Evolutionary conservation across 2,888 invertebrate species (phyloP), one percentile per base, ranked within the genome.

Genomic region (Ganaspis brasiliensis): DNA sequence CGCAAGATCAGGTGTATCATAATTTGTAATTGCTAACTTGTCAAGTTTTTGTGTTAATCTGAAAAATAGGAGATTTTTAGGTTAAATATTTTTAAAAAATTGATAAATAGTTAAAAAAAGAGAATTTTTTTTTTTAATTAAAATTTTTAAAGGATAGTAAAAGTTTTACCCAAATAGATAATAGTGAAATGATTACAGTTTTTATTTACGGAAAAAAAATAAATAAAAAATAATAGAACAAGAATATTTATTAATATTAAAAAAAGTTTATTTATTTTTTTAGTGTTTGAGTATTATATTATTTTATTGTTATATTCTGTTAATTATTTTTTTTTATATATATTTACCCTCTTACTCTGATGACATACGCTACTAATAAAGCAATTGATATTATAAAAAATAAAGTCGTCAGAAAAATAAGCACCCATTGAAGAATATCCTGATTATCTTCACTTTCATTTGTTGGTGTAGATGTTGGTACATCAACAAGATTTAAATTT

Each of bases 1-100:
- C 1, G 93, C 94, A 0, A 94, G 94, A 80, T 94, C 94, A 84
- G 93, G 92, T 0, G 95, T 95, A 0, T 94, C 95, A 84, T 94
- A 94, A 52, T 74, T 72, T 0, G 94, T 94, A 81, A 93, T 93
- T 0, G 94, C 94, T 14, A 95, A 91, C 3, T 94, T 95, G 81
- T 94, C 93, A 14, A 95, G 91, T 9, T 94, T 93, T 4, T 93
- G 92, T 79, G 93, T 93, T 61, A 95, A 88, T 1, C 95, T 95
- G 87, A 74, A 86, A 81, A 71, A 56, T 16, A 35, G 57, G 63
- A 40, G 12, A 19, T 59, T 40, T 74, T n/a, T n/a, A n/a, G n/a
- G n/a, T n/a, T n/a, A n/a, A n/a, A 31, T n/a, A 24, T 10, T 31
- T 61, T 31, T 1, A 4, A 40, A 40, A 12, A 6, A 40, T 40